Base-by-base conservation (phyloP, 2,113 vertebrate species). In the Brachyistius frenatus region DNA sequence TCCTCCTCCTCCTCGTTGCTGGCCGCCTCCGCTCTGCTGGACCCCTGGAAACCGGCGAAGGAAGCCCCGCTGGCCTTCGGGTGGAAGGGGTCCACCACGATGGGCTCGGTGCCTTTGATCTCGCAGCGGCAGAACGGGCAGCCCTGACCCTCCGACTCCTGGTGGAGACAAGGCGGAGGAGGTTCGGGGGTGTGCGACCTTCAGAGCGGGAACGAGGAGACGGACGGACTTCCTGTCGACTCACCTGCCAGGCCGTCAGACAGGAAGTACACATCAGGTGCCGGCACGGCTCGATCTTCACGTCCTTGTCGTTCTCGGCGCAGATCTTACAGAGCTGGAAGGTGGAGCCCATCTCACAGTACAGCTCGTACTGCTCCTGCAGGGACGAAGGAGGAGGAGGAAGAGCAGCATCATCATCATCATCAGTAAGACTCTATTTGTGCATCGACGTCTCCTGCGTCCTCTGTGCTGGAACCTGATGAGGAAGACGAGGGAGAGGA, bases 261-360 rank as follows among this genome's bases (percentile, higher is more conserved):
- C 98, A 99, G 73, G 97, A 99, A 0, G 98, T 99, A 90, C 98
- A 99, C 98, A 99, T 99, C 91, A 99, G 95, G 86, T 99, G 98
- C 58, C 98, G 97, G 30, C 98, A 99, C 0, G 98, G 98, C 71
- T 99, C 98, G 0, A 99, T 99, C 95, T 99, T 99, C 68, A 99
- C 98, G 10, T 99, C 97, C 79, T 99, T 99, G 92, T 99, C 98
- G 0, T 99, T 99, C 91, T 99, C 98, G 0, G 98, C 98, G 57
- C 98, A 99, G 77, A 99, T 99, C 92, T 99, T 99, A 72, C 98
- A 99, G 8, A 99, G 95, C 83, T 99, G 98, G 93, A 99, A 99
- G 0, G 98, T 99, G 90, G 98, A 99, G 81, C 98, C 98, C 98
- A 99, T 99, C 94, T 99, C 98, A 10, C 98, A 99, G 86, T 99